phyloP scores from a whole-genome alignment of 2,113 vertebrate genomes.

The Platysteira castanea region DNA sequence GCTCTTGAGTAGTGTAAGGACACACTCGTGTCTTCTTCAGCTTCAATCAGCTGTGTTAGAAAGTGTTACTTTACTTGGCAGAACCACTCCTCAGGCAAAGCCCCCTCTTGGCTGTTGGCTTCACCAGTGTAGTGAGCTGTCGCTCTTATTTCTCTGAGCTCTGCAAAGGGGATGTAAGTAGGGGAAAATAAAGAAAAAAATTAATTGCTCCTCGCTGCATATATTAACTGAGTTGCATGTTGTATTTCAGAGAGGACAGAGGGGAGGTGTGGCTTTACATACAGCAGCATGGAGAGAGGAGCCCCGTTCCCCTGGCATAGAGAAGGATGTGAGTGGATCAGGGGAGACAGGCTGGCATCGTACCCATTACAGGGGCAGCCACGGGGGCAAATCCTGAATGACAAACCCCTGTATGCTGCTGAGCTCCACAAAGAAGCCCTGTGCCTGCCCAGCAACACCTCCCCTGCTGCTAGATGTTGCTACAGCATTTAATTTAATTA shows the following conservation, averaged over 20 bases:
- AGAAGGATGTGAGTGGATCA: background rate
- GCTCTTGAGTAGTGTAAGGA: background rate
- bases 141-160: background rate
- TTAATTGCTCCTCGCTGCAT: background rate
- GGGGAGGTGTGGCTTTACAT: background rate
- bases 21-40: background rate
- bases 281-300: background rate
- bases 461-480: background rate
- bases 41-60: background rate
- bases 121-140: background rate
- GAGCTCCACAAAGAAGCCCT: background rate
- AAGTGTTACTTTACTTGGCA: background rate
- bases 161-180: background rate
- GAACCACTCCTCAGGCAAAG: background rate
- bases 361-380: background rate
- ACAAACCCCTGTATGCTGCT: background rate
- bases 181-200: background rate
- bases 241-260: background rate
- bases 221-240: background rate
- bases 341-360: background rate
- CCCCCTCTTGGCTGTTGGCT: background rate
- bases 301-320: background rate
- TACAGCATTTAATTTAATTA: background rate
- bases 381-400: background rate
- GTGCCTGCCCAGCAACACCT: background rate